Evolutionary conservation across 2,797 vertebrate species (phyloP).

Genomic region (Eleutherodactylus coqui): DNA sequence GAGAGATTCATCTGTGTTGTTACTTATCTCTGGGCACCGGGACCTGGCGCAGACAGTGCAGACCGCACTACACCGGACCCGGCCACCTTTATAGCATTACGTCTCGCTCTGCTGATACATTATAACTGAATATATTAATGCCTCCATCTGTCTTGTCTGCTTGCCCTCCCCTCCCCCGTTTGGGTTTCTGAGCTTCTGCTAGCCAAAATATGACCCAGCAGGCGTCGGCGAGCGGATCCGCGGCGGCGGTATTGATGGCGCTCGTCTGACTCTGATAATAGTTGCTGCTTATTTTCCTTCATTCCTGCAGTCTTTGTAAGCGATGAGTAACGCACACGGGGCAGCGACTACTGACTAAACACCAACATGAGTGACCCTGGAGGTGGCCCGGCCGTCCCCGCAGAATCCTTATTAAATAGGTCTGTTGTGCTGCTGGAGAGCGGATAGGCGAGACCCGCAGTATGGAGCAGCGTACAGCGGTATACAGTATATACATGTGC

Average conservation of each 20-base stretch:
- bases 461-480: too few relatives aligned
- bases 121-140: background rate
- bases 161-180: background rate
- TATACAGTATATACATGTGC: too few relatives aligned
- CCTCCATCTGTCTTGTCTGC: slow-evolving; percentile 6
- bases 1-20: too few relatives aligned
- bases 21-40: too few relatives aligned
- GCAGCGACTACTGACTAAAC: background rate
- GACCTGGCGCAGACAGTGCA: too few relatives aligned
- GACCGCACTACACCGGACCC: background rate
- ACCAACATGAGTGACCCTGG: background rate
- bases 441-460: background rate
- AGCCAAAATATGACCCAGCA: slow-evolving; percentile 29
- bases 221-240: background rate
- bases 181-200: slow-evolving; percentile 5
- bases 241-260: background rate
- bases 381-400: too few relatives aligned
- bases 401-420: too few relatives aligned
- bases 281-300: slow-evolving; percentile 1
- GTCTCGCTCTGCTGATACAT: background rate
- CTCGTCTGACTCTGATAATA: background rate
- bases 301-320: background rate
- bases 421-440: background rate
- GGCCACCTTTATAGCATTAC: background rate
- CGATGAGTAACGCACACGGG: background rate